Evolutionary conservation across 2,888 invertebrate species (phyloP), one percentile per base, ranked within the genome.

Genomic region (Eupeodes latifasciatus): DNA sequence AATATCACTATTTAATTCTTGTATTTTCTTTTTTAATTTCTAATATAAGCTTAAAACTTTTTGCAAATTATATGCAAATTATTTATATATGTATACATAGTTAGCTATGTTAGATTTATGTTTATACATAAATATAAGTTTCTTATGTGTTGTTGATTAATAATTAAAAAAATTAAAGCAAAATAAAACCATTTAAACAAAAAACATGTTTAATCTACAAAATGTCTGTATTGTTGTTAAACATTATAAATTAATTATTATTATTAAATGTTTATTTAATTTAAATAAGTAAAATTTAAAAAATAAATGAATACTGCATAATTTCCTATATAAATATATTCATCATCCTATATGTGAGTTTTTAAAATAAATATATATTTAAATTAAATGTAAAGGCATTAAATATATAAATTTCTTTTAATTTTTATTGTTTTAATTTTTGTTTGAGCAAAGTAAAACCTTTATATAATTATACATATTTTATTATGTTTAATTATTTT

Each of bases 131-230:
- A 57, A 79, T 67, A 55, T 87, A 87, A 80, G 87, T 83, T 76
- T 80, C 74, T 83, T 80, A 79, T 83, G 80, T 87, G 87, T 87
- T 87, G 87, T 87, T 87, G 87, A 77, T 84, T 80, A 77, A 81
- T 81, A 74, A 87, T 80, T 80, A 72, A 87, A 77, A 74, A 67
- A 83, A 79, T 27, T 27, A 27, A 27, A 27, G 2, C 27, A 27
- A 27, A 27, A 27, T 27, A 27, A 27, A 27, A 27, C 2, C 27
- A 27, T 27, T 27, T 1, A 78, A 49, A 7, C 0, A 40, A 40
- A 40, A 34, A 34, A 57, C 19, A 74, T 57, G 44, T 75, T 78
- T 80, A 76, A 81, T 71, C 80, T 84, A 53, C 84, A 77, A 80
- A 66, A 80, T 72, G 51, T 67, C 80, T 76, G 67, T 81, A 76